phyloP scores from a whole-genome alignment of 2,797 vertebrate species.

The Phoxinus dragarum region DNA sequence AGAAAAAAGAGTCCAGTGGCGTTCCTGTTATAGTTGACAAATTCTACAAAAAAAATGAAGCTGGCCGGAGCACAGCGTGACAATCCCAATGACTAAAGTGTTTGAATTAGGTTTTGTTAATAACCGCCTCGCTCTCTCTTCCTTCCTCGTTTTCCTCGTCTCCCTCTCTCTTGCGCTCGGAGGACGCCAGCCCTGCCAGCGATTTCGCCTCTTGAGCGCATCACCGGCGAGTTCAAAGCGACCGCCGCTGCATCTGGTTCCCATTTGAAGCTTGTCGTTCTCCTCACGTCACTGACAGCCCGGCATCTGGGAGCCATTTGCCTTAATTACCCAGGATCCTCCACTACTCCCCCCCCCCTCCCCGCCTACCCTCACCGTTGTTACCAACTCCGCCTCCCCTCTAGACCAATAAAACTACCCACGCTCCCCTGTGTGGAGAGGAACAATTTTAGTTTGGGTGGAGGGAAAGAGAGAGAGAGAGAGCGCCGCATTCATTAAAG shows the following conservation, averaged over 20 bases:
- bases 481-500: conserved; percentile 73
- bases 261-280: conserved; percentile 84
- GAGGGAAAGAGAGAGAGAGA: conserved; percentile 61
- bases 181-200: conserved; percentile 40
- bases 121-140: conserved; percentile 18
- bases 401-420: conserved; percentile 77
- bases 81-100: conserved; percentile 38
- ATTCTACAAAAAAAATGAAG: neutral
- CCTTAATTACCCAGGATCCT: conserved; percentile 81
- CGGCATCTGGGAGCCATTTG: conserved; percentile 86
- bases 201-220: conserved; percentile 47
- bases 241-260: conserved; percentile 76
- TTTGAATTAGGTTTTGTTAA: conserved; percentile 35
- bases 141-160: conserved; percentile 14
- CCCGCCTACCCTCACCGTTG: conserved; percentile 64
- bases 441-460: conserved; percentile 69
- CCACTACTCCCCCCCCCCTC: conserved; percentile 66
- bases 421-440: conserved; percentile 65
- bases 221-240: conserved; percentile 75
- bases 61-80: conserved; percentile 24
- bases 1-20: neutral
- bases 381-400: conserved; percentile 72
- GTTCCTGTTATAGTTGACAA: conserved; percentile 22
- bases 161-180: conserved; percentile 17
- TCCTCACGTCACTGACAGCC: conserved; percentile 84